phyloP scores from a whole-genome alignment of 2,113 vertebrate genomes.

The Chamaetylas fuelleborni region DNA sequence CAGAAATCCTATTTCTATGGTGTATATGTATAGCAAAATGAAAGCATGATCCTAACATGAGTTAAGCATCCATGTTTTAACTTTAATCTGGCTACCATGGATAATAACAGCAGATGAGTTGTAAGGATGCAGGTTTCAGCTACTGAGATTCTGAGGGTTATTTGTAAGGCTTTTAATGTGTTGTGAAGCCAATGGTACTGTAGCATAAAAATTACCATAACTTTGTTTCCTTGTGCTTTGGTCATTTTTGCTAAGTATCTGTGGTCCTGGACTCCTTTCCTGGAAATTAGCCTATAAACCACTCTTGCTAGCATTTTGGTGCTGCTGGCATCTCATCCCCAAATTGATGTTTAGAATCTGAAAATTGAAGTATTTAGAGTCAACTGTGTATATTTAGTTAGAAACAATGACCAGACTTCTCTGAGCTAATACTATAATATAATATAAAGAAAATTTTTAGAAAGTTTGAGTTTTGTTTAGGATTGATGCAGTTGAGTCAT shows the following conservation, averaged over 20 bases:
- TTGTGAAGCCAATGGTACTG: not conserved
- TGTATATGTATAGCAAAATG: not conserved
- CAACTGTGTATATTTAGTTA: not conserved
- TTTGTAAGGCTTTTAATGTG: not conserved
- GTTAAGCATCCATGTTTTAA: not conserved
- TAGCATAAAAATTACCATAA: not conserved
- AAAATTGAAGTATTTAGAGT: not conserved
- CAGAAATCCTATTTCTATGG: not conserved
- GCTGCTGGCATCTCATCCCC: not conserved
- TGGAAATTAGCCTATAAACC: not conserved
- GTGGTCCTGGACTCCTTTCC: not conserved
- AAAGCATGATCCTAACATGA: not conserved
- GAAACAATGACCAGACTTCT: not conserved
- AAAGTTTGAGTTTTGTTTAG: not conserved
- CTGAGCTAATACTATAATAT: not conserved
- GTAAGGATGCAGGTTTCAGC: not conserved
- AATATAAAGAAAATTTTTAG: not conserved
- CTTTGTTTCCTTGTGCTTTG: not conserved
- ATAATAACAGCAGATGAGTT: not conserved
- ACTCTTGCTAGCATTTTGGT: not conserved
- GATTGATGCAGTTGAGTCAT: not conserved
- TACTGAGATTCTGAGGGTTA: not conserved
- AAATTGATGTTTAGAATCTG: not conserved
- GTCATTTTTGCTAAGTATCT: not conserved
- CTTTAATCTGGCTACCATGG: not conserved